A percentile compares a stretch with the other conserved stretches of the same genome.
These are phyloP conservation scores for Malacosoma neustria DNA, from an alignment of 2,888 invertebrate species.

Conservation along the genomic window DNA sequence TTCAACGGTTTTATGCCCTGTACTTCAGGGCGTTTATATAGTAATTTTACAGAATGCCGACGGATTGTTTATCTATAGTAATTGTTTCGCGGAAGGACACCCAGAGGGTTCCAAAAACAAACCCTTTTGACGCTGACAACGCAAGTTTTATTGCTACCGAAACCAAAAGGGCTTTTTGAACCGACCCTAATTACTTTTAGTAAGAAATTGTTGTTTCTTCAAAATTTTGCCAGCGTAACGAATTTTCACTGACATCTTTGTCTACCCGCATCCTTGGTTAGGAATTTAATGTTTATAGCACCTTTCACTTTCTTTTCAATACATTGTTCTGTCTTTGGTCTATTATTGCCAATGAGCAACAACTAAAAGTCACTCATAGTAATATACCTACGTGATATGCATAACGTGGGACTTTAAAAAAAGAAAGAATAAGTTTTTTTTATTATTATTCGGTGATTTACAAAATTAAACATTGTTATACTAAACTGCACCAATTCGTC, in stretches of 20 bases:
- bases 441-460: no score
- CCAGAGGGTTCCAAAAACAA: constrained; percentile 25
- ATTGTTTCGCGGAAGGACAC: constrained; percentile 34
- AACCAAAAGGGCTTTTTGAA: constrained; percentile 33
- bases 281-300: neutral
- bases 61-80: neutral
- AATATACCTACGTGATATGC: no score
- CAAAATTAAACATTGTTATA: no score
- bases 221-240: constrained; percentile 18
- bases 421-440: no score
- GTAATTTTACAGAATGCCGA: no score
- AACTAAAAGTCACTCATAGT: no score
- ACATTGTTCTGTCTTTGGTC: no score
- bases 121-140: constrained; percentile 42
- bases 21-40: no score
- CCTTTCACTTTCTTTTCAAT: neutral
- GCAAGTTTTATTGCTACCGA: constrained; percentile 59
- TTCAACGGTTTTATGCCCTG: no score
- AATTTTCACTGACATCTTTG: constrained; percentile 11
- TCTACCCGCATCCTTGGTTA: neutral
- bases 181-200: constrained; percentile 30
- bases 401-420: no score
- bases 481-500: no score
- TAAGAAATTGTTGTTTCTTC: constrained; percentile 26
- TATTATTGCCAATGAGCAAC: no score